Conservation (phyloP, 2,888 invertebrate genomes). For the Apamea epomidion region DNA sequence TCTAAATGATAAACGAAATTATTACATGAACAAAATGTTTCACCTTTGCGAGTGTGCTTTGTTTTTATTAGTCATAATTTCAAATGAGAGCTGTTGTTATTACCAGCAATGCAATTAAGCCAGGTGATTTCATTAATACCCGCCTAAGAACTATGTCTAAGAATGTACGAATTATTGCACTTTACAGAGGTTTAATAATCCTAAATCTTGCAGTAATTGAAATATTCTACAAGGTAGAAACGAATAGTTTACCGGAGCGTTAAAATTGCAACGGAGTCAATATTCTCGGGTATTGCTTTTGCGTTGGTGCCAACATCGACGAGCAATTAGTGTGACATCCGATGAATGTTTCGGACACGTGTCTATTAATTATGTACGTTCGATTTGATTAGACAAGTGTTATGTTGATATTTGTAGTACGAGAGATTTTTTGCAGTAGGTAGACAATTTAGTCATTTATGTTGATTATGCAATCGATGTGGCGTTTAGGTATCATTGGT, state of each 20-base stretch:
- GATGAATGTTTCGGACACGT: conserved; percentile 55
- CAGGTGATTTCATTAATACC: neutral
- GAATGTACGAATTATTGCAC: neutral
- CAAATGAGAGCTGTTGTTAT: neutral
- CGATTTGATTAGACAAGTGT: conserved; percentile 37
- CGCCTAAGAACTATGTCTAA: too few species aligned
- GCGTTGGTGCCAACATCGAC: conserved; percentile 60
- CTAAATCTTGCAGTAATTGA: conserved; percentile 14
- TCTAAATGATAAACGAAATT: neutral
- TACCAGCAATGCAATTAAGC: neutral
- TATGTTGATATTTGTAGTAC: conserved; percentile 27
- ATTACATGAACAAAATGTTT: neutral
- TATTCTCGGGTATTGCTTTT: conserved; percentile 55
- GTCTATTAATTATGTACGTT: conserved; percentile 53
- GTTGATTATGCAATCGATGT: too few species aligned
- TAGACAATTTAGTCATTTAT: neutral
- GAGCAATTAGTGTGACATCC: conserved; percentile 67
- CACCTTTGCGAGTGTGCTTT: neutral
- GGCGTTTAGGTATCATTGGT: neutral
- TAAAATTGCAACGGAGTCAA: conserved; percentile 61
- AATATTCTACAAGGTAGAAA: conserved; percentile 36
- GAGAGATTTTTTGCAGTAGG: neutral
- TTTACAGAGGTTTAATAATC: conserved; percentile 7
- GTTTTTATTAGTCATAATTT: neutral
- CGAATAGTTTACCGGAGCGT: conserved; percentile 25